Evolutionary conservation across 2,888 invertebrate species (phyloP).

Genomic region (Xanthorhoe spadicearia): DNA sequence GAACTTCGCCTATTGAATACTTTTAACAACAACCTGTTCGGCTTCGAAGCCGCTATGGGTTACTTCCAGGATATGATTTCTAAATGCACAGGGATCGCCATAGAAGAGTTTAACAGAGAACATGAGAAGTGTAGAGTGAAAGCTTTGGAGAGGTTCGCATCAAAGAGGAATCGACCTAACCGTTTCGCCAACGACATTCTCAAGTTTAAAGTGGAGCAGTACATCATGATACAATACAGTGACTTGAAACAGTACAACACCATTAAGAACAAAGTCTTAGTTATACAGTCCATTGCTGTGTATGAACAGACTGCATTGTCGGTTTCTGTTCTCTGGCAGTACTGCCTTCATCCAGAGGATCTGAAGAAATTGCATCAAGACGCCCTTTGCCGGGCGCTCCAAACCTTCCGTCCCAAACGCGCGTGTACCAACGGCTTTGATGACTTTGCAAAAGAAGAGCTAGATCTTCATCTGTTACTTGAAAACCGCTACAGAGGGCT

Average conservation of each 20-base stretch:
- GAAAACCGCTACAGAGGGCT: conserved; percentile 15
- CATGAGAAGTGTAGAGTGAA: conserved; percentile 10
- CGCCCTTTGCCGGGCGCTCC: conserved; percentile 12
- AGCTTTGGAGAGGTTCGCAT: conserved; percentile 2
- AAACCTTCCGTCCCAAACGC: conserved; percentile 4
- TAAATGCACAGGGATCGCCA: conserved; percentile 11
- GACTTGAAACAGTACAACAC: conserved; percentile 12
- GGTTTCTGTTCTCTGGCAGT: conserved; percentile 9
- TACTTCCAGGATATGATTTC: conserved; percentile 12
- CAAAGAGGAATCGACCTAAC: conserved; percentile 5
- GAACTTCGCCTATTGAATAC: conserved; percentile 12
- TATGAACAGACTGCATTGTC: conserved; percentile 10
- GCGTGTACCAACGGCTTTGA: conserved; percentile 9
- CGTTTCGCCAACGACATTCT: conserved; percentile 3
- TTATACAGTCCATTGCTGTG: background rate
- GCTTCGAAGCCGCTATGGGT: conserved; percentile 4
- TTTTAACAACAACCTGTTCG: conserved; percentile 11
- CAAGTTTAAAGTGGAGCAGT: conserved; percentile 13
- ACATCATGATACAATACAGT: conserved; percentile 16
- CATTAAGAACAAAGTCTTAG: background rate
- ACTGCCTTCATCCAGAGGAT: conserved; percentile 11
- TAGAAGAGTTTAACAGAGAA: conserved; percentile 9
- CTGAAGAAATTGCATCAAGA: conserved; percentile 17
- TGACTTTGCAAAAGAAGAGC: conserved; percentile 7
- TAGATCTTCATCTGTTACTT: conserved; percentile 6